Percentiles rank a stretch among this genome's conserved stretches.
phyloP scores from a whole-genome alignment of 2,113 vertebrate species.

The Madoqua kirkii region DNA sequence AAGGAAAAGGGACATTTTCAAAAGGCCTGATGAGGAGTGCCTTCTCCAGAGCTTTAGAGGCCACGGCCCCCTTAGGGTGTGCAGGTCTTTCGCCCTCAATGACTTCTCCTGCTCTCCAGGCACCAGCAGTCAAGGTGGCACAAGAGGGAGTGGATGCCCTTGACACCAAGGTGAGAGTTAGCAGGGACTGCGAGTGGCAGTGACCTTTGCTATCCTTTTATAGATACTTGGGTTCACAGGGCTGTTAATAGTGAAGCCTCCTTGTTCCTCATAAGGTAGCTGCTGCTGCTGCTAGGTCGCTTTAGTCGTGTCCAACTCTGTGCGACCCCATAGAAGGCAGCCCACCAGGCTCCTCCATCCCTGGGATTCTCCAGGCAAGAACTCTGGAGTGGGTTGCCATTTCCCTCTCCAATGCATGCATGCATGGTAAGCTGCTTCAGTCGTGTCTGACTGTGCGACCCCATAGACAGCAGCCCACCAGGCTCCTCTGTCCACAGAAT shows the following conservation, averaged over 20 bases:
- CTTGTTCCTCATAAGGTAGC: neutral
- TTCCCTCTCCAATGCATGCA: neutral
- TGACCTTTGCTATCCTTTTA: neutral
- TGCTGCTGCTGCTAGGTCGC: neutral
- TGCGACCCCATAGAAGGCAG: fast-evolving
- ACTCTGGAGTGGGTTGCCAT: neutral
- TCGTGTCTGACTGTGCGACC: fast-evolving
- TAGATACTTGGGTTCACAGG: neutral
- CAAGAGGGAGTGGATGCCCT: neutral
- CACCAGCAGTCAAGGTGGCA: neutral
- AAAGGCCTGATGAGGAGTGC: neutral
- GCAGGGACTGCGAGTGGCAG: neutral
- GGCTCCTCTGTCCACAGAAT: neutral
- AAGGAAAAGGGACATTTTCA: neutral
- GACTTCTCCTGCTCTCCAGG: neutral
- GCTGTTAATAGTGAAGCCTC: neutral
- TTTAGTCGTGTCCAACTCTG: neutral
- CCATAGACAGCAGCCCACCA: neutral
- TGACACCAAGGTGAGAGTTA: neutral
- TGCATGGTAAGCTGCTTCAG: neutral
- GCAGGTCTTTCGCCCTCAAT: neutral
- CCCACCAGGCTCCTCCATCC: neutral
- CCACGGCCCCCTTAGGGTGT: neutral
- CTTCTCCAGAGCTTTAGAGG: neutral
- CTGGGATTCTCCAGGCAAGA: neutral